A percentile compares a stretch with the other conserved stretches of the same genome.
These are phyloP conservation scores for Colletes latitarsis DNA, from an alignment of 1,140 invertebrate genomes.

Conservation along the genomic window DNA sequence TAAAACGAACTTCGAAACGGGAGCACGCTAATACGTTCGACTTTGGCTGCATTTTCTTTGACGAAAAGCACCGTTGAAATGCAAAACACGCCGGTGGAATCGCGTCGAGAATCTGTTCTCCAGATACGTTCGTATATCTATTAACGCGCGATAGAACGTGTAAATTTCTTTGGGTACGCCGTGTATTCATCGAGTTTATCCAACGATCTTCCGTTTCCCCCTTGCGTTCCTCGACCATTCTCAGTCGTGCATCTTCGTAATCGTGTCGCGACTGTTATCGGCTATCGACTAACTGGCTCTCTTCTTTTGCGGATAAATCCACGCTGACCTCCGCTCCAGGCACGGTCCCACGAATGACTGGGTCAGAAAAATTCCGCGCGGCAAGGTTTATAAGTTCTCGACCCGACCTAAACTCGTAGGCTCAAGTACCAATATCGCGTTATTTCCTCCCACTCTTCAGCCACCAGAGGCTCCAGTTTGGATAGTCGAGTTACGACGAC, in stretches of 20 bases:
- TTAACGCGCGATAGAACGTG: constrained; percentile 10
- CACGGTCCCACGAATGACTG: constrained; percentile 20
- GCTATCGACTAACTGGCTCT: constrained; percentile 30
- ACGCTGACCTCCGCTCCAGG: not conserved
- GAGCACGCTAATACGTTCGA: not conserved
- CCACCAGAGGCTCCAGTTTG: too few relatives aligned
- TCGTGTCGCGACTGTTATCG: constrained; percentile 57
- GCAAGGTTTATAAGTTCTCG: too few relatives aligned
- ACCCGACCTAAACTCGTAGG: too few relatives aligned
- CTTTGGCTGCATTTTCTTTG: not conserved
- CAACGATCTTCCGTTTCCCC: not conserved
- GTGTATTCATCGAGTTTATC: not conserved
- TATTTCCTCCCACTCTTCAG: too few relatives aligned
- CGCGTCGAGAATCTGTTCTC: not conserved
- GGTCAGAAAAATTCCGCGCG: constrained; percentile 13
- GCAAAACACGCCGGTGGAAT: not conserved
- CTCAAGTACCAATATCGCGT: too few relatives aligned
- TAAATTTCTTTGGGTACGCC: constrained; percentile 10
- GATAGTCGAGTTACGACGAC: too few relatives aligned
- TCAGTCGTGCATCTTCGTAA: constrained; percentile 45
- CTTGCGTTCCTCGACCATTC: constrained; percentile 33
- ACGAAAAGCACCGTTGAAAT: constrained; percentile 7
- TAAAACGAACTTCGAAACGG: not conserved
- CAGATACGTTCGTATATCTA: not conserved
- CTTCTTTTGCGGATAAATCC: constrained; percentile 20